Evolutionary conservation across 2,113 vertebrate species (phyloP).

Genomic region (Mustela nigripes): DNA sequence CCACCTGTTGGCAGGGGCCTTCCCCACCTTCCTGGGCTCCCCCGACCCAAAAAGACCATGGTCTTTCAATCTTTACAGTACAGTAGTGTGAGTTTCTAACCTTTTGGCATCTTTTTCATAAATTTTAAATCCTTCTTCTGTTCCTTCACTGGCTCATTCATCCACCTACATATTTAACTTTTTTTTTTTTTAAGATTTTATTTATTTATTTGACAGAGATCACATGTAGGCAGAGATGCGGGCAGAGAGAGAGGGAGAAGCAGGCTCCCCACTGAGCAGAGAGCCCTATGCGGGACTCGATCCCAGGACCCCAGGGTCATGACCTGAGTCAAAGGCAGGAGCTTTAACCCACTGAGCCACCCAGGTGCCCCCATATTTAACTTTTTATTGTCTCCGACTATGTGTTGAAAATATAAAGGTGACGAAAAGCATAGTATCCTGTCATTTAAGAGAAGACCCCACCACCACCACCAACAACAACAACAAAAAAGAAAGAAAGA

Average conservation of each 20-base stretch:
- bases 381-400: background rate
- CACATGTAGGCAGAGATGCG: no score
- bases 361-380: background rate
- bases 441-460: background rate
- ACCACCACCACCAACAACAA: background rate
- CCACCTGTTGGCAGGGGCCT: background rate
- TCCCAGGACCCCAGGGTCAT: no score
- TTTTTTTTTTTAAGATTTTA: background rate
- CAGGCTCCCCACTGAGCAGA: no score
- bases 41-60: background rate
- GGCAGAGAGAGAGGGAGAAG: no score
- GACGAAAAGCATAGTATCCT: background rate
- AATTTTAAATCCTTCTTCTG: background rate
- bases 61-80: background rate
- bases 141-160: background rate
- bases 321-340: no score
- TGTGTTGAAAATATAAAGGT: slow-evolving; percentile 39
- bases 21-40: background rate
- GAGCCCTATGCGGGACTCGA: no score
- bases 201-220: no score
- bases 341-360: no score
- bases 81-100: background rate
- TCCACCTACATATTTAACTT: background rate
- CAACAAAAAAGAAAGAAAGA: background rate
- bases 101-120: background rate